phyloP scores from a whole-genome alignment of 2,113 vertebrate species.

The Cebus imitator region DNA sequence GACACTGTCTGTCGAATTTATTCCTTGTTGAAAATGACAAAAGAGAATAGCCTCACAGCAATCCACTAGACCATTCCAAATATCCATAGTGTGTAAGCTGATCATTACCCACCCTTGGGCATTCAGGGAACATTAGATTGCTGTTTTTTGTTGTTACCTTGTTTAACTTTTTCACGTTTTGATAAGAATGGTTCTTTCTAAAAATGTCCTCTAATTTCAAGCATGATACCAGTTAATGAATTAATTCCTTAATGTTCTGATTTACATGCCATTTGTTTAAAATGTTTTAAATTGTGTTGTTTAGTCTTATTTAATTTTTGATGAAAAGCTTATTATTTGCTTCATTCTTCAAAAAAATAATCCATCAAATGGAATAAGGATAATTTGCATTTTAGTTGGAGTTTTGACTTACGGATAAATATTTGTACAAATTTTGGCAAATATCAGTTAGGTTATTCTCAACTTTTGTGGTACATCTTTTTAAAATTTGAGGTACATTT shows the following conservation, averaged over 20 bases:
- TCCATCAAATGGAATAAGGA: background rate
- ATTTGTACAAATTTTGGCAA: background rate
- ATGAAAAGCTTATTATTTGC: background rate
- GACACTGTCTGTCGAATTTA: slow-evolving; percentile 49
- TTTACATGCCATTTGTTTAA: background rate
- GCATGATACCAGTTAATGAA: background rate
- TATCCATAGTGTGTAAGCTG: background rate
- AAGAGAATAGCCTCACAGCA: slow-evolving; percentile 31
- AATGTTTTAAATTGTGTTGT: background rate
- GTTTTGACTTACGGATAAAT: background rate
- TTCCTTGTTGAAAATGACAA: slow-evolving; percentile 60
- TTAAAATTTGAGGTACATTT: slow-evolving; percentile 38
- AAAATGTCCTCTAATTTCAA: background rate
- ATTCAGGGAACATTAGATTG: background rate
- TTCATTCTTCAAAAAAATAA: background rate
- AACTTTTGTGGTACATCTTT: background rate
- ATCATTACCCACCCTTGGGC: background rate
- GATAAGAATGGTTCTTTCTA: background rate
- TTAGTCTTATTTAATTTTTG: background rate
- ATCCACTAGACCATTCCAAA: slow-evolving; percentile 42
- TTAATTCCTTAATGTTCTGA: background rate
- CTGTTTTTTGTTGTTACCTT: background rate
- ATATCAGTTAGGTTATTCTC: background rate
- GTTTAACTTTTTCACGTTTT: slow-evolving; percentile 35
- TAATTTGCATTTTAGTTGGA: background rate